Conservation (phyloP, 92 coral and sea anemone species). For the Umimayanthus chanpuru region DNA sequence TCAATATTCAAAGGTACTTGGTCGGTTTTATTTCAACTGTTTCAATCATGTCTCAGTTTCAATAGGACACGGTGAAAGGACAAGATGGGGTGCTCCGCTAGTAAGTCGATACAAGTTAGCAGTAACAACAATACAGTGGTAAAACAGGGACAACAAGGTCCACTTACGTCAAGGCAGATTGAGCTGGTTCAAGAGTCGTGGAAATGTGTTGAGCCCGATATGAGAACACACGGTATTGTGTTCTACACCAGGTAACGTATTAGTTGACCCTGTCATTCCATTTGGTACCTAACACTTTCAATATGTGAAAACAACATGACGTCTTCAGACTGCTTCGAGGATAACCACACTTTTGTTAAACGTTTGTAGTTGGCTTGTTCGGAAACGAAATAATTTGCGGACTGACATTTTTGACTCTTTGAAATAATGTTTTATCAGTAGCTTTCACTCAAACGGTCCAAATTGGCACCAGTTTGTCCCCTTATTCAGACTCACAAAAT, state of each 20-base stretch:
- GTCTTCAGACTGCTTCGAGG: background rate
- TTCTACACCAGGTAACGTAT: conserved; percentile 42
- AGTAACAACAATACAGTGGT: background rate
- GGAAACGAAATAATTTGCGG: background rate
- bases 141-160: conserved; percentile 16
- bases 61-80: background rate
- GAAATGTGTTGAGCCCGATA: conserved; percentile 44
- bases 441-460: background rate
- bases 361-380: background rate
- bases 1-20: background rate
- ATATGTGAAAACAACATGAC: background rate
- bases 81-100: conserved; percentile 9
- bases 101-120: background rate
- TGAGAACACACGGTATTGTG: conserved; percentile 30
- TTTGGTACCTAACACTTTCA: background rate
- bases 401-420: background rate
- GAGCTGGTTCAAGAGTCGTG: conserved; percentile 47
- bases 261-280: background rate
- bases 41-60: background rate
- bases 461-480: background rate
- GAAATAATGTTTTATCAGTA: background rate
- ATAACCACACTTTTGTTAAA: too few relatives aligned
- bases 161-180: conserved; percentile 31
- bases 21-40: background rate
- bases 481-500: background rate